Percentiles rank a stretch among this genome's conserved stretches.
Conservation (phyloP, 2,113 vertebrate genomes). For the Sorex araneus region DNA sequence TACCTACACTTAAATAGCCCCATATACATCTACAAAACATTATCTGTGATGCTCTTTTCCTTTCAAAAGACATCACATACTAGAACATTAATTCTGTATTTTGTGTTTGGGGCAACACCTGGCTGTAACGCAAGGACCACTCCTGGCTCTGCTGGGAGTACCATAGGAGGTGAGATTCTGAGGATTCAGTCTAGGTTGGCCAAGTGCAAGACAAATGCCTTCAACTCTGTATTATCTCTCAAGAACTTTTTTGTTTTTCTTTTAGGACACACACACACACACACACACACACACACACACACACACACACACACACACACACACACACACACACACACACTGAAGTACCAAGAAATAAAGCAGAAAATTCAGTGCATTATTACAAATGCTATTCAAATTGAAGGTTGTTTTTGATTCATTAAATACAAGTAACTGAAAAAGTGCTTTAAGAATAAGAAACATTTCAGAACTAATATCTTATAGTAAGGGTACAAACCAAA, state of each 20-base stretch:
- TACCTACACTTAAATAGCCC: constrained; percentile 50
- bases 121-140: too few species aligned
- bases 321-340: background rate
- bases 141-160: too few species aligned
- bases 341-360: background rate
- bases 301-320: too few species aligned
- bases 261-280: background rate
- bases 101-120: too few species aligned
- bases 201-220: too few species aligned
- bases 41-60: constrained; percentile 22
- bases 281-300: too few species aligned
- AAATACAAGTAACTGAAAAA: constrained; percentile 24
- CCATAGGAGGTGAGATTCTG: too few species aligned
- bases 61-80: constrained; percentile 36
- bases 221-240: too few species aligned
- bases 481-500: background rate
- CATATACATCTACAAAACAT: background rate
- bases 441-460: constrained; percentile 30
- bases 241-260: background rate
- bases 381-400: constrained; percentile 39
- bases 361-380: background rate
- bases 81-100: background rate
- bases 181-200: too few species aligned
- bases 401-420: constrained; percentile 18
- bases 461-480: constrained; percentile 52